Conservation (phyloP, 2,888 invertebrate genomes). For the Eupithecia inturbata region DNA sequence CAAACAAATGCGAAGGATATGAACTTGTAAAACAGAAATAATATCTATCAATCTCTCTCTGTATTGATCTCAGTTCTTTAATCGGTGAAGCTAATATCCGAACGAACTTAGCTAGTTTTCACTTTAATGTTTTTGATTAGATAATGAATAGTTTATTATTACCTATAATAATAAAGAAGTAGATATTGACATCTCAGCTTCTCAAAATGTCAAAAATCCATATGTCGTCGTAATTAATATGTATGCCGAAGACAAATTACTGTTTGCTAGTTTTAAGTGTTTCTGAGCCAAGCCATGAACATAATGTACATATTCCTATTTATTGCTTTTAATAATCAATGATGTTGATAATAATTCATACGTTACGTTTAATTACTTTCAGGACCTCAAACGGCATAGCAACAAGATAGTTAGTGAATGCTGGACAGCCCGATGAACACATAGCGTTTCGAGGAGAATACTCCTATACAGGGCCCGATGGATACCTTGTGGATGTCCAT, state of each 20-base stretch:
- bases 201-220: background rate
- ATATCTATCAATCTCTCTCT: too few relatives aligned
- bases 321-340: background rate
- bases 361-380: background rate
- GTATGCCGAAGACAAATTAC: background rate
- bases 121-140: too few relatives aligned
- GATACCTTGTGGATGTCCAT: constrained; percentile 7
- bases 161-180: too few relatives aligned
- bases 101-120: too few relatives aligned
- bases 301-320: background rate
- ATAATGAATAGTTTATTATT: too few relatives aligned
- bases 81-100: too few relatives aligned
- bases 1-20: too few relatives aligned
- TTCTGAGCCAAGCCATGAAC: background rate
- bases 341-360: background rate
- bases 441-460: constrained; percentile 27
- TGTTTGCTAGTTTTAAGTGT: background rate
- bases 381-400: constrained; percentile 35
- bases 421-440: constrained; percentile 25
- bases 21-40: too few relatives aligned
- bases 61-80: too few relatives aligned
- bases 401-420: constrained; percentile 25
- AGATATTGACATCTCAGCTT: background rate
- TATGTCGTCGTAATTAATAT: too few relatives aligned
- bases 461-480: constrained; percentile 21